Evolutionary conservation across 1,140 invertebrate genomes (phyloP), one percentile per base, ranked within the genome.

Genomic region (Stratiolaelaps scimitus): DNA sequence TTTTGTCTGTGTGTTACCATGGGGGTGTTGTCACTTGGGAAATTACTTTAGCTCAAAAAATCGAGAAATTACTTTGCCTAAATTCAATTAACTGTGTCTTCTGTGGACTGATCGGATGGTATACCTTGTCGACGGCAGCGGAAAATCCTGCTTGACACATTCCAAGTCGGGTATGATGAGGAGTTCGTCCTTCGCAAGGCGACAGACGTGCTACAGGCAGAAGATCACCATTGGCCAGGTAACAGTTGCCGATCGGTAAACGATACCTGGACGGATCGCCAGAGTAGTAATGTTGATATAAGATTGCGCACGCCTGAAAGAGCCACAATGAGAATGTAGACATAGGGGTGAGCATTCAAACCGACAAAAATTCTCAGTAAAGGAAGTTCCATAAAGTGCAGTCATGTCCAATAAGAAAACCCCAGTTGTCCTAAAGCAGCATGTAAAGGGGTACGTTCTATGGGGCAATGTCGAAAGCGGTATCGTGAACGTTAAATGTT

Each of bases 91-190:
- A 45, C 44, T 13, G n/a, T 19, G n/a, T 45, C 44, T 4, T 48
- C 28, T 4, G 47, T 48, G 47, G 28, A 45, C n/a, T 13, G 44
- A 45, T 45, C 28, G 19, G 5, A 10, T 15, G 26, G 15, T 23
- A 20, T 23, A 60, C 53, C 53, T 60, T 60, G 34, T 60, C 53
- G 23, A 60, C 53, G 20, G 53, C 53, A 17, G 53, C 53, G 26
- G 53, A 60, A 34, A 60, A 60, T 60, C 53, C 53, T 29, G 53
- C 53, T 23, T 60, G 53, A 60, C 53, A 60, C 23, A 23, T 23
- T 15, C 53, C 53, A 1, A 60, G 23, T 23, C 53, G 26, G 15
- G 53, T 60, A 23, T 60, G 23, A 23, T 60, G 53, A 5, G 53
- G 53, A 29, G 53, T 60, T 60, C 26, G n/a, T 15, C 34, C 34